Evolutionary conservation across 2,888 invertebrate species (phyloP).

Genomic region (Polymixis flavicincta): DNA sequence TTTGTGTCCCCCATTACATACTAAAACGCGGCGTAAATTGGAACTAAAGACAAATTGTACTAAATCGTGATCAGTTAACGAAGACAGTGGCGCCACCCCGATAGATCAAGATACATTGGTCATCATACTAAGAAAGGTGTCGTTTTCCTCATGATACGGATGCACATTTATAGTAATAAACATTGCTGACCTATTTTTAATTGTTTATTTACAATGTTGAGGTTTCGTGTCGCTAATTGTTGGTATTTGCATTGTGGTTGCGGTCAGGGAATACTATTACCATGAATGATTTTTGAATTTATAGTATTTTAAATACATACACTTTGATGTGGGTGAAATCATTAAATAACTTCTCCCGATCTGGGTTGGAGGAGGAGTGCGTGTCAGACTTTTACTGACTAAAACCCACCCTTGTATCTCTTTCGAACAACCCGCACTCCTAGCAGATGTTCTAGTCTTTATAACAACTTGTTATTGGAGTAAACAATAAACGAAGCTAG

Average conservation of each 20-base stretch:
- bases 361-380: too few species aligned
- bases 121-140: not conserved
- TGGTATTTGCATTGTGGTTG: slow-evolving; percentile 34
- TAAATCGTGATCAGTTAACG: too few species aligned
- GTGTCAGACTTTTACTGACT: too few species aligned
- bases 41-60: not conserved
- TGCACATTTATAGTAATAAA: slow-evolving; percentile 31
- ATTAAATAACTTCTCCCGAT: too few species aligned
- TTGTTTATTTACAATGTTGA: slow-evolving; percentile 65
- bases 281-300: slow-evolving; percentile 19
- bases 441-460: too few species aligned
- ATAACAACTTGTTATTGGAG: too few species aligned
- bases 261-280: not conserved
- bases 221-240: slow-evolving; percentile 77
- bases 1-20: not conserved
- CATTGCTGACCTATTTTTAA: slow-evolving; percentile 49
- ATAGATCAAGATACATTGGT: slow-evolving; percentile 16
- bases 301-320: slow-evolving; percentile 3
- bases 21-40: not conserved
- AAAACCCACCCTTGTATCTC: too few species aligned
- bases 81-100: not conserved
- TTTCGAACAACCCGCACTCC: too few species aligned
- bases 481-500: too few species aligned
- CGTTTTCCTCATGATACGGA: slow-evolving; percentile 57
- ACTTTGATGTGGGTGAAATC: too few species aligned